phyloP scores from a whole-genome alignment of 1,140 invertebrate species.

The Brachionus paranguensis region DNA sequence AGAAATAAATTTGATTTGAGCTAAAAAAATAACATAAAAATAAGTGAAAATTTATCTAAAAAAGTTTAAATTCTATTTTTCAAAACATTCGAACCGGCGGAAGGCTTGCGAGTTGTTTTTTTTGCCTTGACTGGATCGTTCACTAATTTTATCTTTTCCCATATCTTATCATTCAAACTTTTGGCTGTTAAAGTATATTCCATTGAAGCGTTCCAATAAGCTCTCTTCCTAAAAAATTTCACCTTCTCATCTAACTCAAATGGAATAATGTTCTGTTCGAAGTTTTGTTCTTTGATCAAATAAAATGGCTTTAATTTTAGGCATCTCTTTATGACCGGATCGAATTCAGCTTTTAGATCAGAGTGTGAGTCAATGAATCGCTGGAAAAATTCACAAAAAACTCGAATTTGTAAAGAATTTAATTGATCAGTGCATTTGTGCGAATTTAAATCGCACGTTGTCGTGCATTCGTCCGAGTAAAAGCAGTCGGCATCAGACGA shows the following conservation, averaged over 20 bases:
- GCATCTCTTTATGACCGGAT: background rate
- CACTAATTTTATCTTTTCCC: background rate
- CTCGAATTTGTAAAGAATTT: background rate
- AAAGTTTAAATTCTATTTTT: background rate
- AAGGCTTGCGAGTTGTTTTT: background rate
- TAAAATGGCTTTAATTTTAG: background rate
- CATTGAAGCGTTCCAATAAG: slow-evolving; percentile 5
- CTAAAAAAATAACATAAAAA: background rate
- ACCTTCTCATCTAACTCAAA: background rate
- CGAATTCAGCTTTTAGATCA: background rate
- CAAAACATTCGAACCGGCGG: background rate
- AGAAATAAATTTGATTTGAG: background rate
- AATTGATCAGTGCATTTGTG: background rate
- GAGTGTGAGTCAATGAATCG: background rate
- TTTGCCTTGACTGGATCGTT: slow-evolving; percentile 12
- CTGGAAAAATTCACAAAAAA: background rate
- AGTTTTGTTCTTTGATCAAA: background rate
- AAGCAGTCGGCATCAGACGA: background rate
- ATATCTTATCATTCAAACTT: background rate
- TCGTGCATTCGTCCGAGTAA: background rate
- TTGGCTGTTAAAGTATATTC: background rate
- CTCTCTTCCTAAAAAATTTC: background rate
- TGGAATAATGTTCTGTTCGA: background rate
- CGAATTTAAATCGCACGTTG: background rate
- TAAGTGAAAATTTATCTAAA: background rate